Base-by-base conservation (phyloP, 2,888 invertebrate species). In the Caenorhabditis sp. region DNA sequence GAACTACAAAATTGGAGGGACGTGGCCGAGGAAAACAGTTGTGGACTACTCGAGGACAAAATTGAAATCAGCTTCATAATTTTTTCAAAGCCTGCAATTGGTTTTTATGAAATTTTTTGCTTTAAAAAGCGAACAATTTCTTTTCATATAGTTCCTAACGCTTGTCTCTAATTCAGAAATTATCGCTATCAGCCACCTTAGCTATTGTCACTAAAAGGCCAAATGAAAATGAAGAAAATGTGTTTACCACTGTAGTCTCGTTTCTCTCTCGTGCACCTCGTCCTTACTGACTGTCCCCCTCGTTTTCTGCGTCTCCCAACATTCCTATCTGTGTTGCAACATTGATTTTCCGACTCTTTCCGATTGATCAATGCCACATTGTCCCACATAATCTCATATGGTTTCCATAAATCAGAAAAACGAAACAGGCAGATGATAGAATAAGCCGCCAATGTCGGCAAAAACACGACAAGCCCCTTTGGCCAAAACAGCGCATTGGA, bases 301-400 rank as follows among this genome's bases (percentile, higher is more conserved):
- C 26, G 20, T 50, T 37, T 32, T 41, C 66, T 59, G 52, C 68
- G 68, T 59, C 58, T 68, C 58, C 15, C 17, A 15, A 5, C n/a
- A 46, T 50, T 17, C 17, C 15, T 9, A 41, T 30, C 26, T 30
- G 32, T 46, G 56, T 41, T 58, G 39, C 35, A 48, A 35, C 59
- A 53, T 55, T 61, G 52, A 70, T 70, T 61, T 59, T 59, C 43
- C 41, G 6, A 7, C 20, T 43, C 9, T 20, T 27, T 41, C 22
- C 17, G 11, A 24, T 52, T 30, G 30, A 43, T 32, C 48, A 20
- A 17, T 56, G 20, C 37, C 52, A 53, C 41, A 17, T 53, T 53
- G 24, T 32, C 15, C 27, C 27, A 13, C 27, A n/a, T 7, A 46
- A 45, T 45, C 35, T 45, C 65, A 65, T 65, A 56, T 56, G 65